Conservation (phyloP, 1,140 invertebrate genomes). For the Leptinotarsa undecemlineata region DNA sequence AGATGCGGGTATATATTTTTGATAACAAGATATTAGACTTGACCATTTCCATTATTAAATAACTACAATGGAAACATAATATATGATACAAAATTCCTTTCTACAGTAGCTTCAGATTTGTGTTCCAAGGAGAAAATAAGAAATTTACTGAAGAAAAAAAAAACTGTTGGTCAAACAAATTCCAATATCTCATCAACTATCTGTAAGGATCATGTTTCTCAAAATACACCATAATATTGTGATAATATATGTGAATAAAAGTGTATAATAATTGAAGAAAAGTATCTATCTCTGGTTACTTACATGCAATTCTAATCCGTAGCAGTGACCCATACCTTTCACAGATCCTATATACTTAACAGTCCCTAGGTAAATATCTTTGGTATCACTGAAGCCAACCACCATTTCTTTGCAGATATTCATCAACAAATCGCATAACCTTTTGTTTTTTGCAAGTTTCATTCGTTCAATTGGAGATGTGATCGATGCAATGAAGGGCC, state of each 20-base stretch:
- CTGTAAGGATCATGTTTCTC: not conserved
- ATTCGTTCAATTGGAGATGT: constrained; percentile 58
- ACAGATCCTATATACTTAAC: constrained; percentile 62
- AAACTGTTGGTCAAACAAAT: not conserved
- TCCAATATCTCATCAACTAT: not conserved
- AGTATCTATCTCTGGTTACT: constrained; percentile 36
- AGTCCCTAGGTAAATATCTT: constrained; percentile 52
- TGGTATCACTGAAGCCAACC: constrained; percentile 50
- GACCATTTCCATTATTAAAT: too few species aligned
- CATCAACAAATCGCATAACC: constrained; percentile 56
- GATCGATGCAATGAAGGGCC: constrained; percentile 59
- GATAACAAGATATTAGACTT: too few species aligned
- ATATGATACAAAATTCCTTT: too few species aligned
- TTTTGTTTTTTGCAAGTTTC: constrained; percentile 55
- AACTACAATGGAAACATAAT: too few species aligned
- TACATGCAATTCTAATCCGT: constrained; percentile 63
- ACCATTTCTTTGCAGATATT: constrained; percentile 48
- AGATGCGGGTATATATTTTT: too few species aligned
- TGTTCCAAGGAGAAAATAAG: too few species aligned
- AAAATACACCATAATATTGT: not conserved
- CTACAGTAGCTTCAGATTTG: too few species aligned
- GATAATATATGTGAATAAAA: not conserved
- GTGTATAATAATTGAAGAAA: too few species aligned
- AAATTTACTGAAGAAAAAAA: too few species aligned
- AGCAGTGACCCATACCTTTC: constrained; percentile 60